Percentiles rank a stretch among this genome's conserved stretches.
Conservation (phyloP, 2,888 invertebrate genomes). For the Drosophila picticornis region DNA sequence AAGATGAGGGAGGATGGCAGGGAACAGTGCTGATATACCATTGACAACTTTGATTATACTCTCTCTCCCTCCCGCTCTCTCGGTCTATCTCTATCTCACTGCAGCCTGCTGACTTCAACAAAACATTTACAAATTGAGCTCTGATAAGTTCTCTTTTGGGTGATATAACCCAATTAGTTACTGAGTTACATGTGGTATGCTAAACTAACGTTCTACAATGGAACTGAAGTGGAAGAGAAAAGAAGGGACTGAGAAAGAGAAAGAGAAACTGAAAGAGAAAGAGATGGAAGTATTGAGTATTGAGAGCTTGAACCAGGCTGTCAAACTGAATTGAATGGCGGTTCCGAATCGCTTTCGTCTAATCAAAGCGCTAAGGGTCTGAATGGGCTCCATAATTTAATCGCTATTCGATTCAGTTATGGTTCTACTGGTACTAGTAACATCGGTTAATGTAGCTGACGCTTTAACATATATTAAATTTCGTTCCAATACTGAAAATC, state of each 20-base stretch:
- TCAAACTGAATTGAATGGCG: background rate
- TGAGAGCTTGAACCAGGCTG: background rate
- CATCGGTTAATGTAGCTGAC: background rate
- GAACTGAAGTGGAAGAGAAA: background rate
- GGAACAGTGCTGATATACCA: background rate
- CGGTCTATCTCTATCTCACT: background rate
- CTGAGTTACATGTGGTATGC: background rate
- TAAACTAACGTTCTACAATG: background rate
- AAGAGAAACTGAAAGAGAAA: background rate
- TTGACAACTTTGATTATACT: conserved; percentile 22
- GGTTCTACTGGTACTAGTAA: background rate
- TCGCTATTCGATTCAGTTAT: background rate
- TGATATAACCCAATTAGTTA: background rate
- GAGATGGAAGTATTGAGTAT: background rate
- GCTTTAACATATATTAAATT: background rate
- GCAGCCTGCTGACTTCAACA: conserved; percentile 19
- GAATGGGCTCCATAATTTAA: background rate
- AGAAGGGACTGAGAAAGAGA: background rate
- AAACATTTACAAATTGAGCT: conserved; percentile 28
- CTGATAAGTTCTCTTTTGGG: conserved; percentile 12
- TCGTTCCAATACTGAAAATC: background rate
- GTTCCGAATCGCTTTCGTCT: background rate
- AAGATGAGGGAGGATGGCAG: background rate
- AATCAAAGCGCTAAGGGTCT: background rate
- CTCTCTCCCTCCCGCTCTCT: background rate